Percentiles rank a stretch among this genome's conserved stretches.
phyloP scores from a whole-genome alignment of 2,113 vertebrate species.

The Microcebus ravelobensis region DNA sequence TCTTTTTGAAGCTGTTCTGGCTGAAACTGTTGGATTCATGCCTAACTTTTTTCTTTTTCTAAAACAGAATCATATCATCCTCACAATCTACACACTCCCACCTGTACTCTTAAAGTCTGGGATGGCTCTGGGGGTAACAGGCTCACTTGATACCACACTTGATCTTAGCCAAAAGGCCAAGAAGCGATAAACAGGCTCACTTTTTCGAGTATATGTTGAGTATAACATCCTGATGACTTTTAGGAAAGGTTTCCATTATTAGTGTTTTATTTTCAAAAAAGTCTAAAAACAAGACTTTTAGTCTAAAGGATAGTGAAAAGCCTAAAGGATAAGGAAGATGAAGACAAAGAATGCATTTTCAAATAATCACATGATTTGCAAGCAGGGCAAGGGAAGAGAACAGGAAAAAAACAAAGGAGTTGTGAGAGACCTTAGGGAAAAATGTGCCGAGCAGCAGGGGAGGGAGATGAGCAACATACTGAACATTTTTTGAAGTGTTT shows the following conservation, averaged over 20 bases:
- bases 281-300: slow-evolving; percentile 6
- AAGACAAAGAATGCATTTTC: slow-evolving; percentile 30
- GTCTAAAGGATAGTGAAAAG: neutral
- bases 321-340: slow-evolving; percentile 2
- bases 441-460: neutral
- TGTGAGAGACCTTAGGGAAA: neutral
- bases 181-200: neutral
- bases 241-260: neutral
- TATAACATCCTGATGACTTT: neutral
- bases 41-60: slow-evolving; percentile 7
- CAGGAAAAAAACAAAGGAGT: neutral
- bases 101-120: neutral
- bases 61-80: neutral
- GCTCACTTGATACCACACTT: no score
- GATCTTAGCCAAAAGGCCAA: no score
- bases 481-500: neutral
- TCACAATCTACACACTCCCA: neutral
- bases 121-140: neutral
- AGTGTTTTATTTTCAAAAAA: slow-evolving; percentile 35
- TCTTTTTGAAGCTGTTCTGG: slow-evolving; percentile 2
- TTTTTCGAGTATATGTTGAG: neutral
- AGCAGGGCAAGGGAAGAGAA: neutral
- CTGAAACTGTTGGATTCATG: neutral
- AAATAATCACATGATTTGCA: slow-evolving; percentile 29
- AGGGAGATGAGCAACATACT: neutral